Conservation (phyloP, 1,140 invertebrate species). For the Stegodyphus mimosarum region DNA sequence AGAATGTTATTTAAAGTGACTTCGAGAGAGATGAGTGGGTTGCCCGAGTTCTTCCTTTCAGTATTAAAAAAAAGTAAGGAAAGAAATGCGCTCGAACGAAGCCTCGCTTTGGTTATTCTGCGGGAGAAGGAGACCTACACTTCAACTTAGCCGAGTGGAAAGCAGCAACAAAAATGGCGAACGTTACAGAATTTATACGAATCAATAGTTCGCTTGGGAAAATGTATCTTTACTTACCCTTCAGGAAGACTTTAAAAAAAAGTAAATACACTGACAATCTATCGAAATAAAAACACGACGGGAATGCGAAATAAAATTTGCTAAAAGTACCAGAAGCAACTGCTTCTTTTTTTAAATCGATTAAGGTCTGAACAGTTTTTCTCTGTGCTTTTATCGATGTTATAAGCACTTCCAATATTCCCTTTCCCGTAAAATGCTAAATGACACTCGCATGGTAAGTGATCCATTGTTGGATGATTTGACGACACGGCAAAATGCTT, state of each 20-base stretch:
- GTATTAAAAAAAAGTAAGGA: neutral
- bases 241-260: neutral
- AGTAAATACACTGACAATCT: too few species aligned
- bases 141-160: slow-evolving; percentile 47
- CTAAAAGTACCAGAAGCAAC: too few species aligned
- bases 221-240: slow-evolving; percentile 16
- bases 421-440: too few species aligned
- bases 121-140: slow-evolving; percentile 28
- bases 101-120: neutral
- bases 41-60: neutral
- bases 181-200: slow-evolving; percentile 9
- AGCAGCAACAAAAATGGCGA: slow-evolving; percentile 36
- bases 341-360: too few species aligned
- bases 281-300: too few species aligned
- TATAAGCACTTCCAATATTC: too few species aligned
- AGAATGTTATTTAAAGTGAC: slow-evolving; percentile 28
- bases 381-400: too few species aligned
- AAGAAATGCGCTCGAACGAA: slow-evolving; percentile 24
- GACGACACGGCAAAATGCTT: too few species aligned
- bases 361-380: too few species aligned
- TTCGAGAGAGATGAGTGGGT: slow-evolving; percentile 18
- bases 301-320: too few species aligned
- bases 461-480: too few species aligned
- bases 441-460: too few species aligned
- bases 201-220: slow-evolving; percentile 15